These are phyloP conservation scores for Julus scandinavius DNA, from an alignment of 2,888 invertebrate species.

Conservation along the genomic window DNA sequence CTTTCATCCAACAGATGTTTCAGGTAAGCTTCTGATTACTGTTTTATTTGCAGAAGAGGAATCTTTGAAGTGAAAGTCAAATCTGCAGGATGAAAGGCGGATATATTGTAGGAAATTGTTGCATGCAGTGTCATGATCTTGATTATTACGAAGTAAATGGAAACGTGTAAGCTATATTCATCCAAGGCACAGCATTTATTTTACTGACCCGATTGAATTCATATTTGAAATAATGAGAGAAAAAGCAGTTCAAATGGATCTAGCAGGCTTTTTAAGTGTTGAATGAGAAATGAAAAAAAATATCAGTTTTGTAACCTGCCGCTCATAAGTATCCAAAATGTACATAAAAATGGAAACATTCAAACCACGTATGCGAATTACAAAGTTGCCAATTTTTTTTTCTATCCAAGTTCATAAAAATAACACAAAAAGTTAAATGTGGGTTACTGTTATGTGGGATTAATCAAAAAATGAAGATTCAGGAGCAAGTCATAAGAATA, in stretches of 20 bases:
- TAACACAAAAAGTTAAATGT: background rate
- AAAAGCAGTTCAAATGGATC: background rate
- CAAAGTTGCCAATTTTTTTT: background rate
- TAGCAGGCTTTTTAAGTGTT: background rate
- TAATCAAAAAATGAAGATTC: too few species aligned
- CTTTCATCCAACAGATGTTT: conserved; percentile 36
- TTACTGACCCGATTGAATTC: conserved; percentile 34
- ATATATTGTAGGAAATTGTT: conserved; percentile 17
- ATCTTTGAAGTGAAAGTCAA: conserved; percentile 43
- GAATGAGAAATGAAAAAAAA: background rate
- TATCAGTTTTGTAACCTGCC: background rate
- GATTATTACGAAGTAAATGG: background rate
- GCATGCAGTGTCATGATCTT: conserved; percentile 41
- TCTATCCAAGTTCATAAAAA: background rate
- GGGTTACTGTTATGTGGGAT: too few species aligned
- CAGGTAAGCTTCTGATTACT: conserved; percentile 31
- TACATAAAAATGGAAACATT: background rate
- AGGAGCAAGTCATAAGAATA: too few species aligned
- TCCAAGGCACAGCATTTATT: conserved; percentile 6
- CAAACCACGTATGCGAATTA: background rate
- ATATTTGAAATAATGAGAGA: conserved; percentile 31
- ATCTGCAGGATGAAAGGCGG: conserved; percentile 25
- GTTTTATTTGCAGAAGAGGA: conserved; percentile 40
- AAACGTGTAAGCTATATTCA: conserved; percentile 36
- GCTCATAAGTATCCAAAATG: background rate